Base-by-base conservation (phyloP, 2,797 vertebrate genomes). In the Lacerta bilineata region DNA sequence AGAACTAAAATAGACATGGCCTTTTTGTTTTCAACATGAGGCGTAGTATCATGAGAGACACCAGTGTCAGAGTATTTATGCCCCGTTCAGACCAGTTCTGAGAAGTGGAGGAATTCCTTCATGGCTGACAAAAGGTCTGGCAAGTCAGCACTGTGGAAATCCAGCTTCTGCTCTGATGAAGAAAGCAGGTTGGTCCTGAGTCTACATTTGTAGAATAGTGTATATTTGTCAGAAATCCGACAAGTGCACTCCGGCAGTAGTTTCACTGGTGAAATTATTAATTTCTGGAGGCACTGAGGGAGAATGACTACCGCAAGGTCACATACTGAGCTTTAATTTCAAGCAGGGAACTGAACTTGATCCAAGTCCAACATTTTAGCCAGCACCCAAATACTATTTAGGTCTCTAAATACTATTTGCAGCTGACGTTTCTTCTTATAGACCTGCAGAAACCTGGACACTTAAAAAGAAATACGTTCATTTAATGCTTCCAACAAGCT, bases 351-450 rank as follows among this genome's bases (percentile, higher is more conserved):
- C 17, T 82, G 55, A 46, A 72, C 11, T 25, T 72, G 33, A 20
- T 41, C 71, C 55, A 83, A n/a, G 3, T 78, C 27, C 10, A 66
- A 46, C 41, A 5, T 76, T 87, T 3, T 80, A 75, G 23, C 64
- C 8, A 29, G 0, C 0, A 66, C 8, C 7, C 41, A 11, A 76
- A 36, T 3, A 1, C n/a, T 6, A 66, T 1, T 77, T 9, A 61
- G 27, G 23, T 64, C 15, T 86, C 78, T 72, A 20, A 59, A 90
- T 29, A 43, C 15, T 68, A 64, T 85, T 80, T 82, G 55, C 27
- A n/a, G 39, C 55, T 64, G 3, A 25, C 23, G 13, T 55, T 15
- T 75, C n/a, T 39, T 84, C 23, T 82, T 5, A 80, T 41, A 78
- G 75, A 69, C 85, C n/a, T 69, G 1, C 5, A 72, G 3, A 64